Base-by-base conservation (phyloP, 2,888 invertebrate species). In the Tanytarsus gracilentus region DNA sequence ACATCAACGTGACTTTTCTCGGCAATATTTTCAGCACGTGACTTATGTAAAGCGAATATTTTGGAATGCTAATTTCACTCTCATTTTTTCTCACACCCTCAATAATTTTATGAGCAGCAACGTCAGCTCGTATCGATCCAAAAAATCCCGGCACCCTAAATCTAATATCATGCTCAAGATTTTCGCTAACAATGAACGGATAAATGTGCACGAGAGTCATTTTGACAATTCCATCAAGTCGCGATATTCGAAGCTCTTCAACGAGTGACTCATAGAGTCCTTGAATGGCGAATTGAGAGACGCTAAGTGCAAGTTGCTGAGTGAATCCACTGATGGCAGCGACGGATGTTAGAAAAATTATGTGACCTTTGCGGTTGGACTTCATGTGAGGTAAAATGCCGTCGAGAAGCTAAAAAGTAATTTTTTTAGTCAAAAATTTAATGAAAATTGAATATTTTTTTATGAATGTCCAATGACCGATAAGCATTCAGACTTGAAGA, bases 241-340 rank as follows among this genome's bases (percentile, higher is more conserved):
- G 79, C 27, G 77, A 76, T 39, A 79, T 75, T 36, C 81, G 75
- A 1, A 83, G 70, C 64, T 84, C 80, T 65, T 80, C 80, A 67
- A 78, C 77, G 4, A 84, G 69, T 1, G 82, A 79, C 66, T 83
- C 82, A 0, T 81, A 80, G 30, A 83, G 71, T 3, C 84, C 83
- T 67, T 81, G 79, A 1, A 83, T 78, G 14, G 83, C 84, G 69
- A 83, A 83, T 70, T 83, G 83, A 1, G 82, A 79, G 0, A 82
- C 79, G 61, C 81, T 79, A 11, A 82, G 70, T 0, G 82, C 80
- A 70, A 82, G 76, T 65, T 79, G 77, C 64, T 78, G 77, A 50
- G 78, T 76, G 23, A 78, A 74, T 51, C 80, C 78, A 61, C 80
- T 79, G 2, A 82, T 70, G 4, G 81, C 82, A 58, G 82, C 82